Evolutionary conservation across 1,140 invertebrate genomes (phyloP).

Genomic region (Cotesia glomerata): DNA sequence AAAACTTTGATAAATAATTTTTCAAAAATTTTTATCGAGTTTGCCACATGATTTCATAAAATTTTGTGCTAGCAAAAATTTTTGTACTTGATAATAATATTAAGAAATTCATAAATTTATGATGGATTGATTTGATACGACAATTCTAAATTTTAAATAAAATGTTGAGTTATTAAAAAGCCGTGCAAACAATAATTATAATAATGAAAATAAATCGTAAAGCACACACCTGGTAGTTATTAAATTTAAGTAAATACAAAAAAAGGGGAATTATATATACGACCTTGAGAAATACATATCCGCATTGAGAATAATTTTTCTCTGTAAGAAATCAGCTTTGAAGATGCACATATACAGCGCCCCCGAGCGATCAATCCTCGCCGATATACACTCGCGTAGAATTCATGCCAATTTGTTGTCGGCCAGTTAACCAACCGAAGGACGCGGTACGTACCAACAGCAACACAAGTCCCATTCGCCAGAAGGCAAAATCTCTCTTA

Average conservation of each 20-base stretch:
- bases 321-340: slow-evolving; percentile 14
- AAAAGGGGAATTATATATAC: neutral
- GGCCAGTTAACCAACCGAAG: slow-evolving; percentile 28
- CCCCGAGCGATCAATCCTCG: slow-evolving; percentile 20
- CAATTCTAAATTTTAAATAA: no score
- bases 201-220: no score
- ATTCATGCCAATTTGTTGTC: slow-evolving; percentile 60
- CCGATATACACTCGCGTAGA: slow-evolving; percentile 35
- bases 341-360: slow-evolving; percentile 15
- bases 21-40: no score
- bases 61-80: no score
- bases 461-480: slow-evolving; percentile 15
- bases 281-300: slow-evolving; percentile 5
- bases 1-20: no score
- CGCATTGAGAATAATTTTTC: slow-evolving; percentile 13
- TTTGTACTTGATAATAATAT: no score
- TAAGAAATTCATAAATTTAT: no score
- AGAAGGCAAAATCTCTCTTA: slow-evolving; percentile 19
- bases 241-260: neutral
- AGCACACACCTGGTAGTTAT: no score
- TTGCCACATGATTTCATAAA: no score
- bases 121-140: no score
- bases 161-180: no score
- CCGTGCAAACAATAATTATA: no score
- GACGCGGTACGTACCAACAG: neutral